phyloP scores from a whole-genome alignment of 2,113 vertebrate genomes.

The Sinocyclocheilus anshuiensis region DNA sequence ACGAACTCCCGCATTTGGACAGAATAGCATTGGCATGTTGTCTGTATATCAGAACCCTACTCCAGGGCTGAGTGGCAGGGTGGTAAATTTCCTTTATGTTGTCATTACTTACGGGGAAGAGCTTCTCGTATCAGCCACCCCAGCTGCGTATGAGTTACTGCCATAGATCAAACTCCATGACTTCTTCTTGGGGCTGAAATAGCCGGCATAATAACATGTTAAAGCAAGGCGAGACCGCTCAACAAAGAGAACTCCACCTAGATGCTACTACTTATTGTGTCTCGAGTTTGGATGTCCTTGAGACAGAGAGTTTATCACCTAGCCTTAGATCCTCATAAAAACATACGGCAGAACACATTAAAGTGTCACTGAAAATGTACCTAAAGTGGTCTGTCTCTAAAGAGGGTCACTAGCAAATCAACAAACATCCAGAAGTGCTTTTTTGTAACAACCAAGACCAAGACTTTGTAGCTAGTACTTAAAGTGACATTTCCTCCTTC shows the following conservation, averaged over 20 bases:
- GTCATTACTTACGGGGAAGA: constrained; percentile 71
- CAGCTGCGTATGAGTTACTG: constrained; percentile 64
- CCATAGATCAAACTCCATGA: constrained; percentile 51
- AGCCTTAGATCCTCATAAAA: constrained; percentile 39
- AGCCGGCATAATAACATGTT: constrained; percentile 57
- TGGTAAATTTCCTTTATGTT: constrained; percentile 74
- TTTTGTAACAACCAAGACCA: background rate
- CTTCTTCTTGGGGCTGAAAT: constrained; percentile 50
- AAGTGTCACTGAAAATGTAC: constrained; percentile 32
- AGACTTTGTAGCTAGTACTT: background rate
- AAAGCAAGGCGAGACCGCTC: constrained; percentile 46
- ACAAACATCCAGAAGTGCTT: constrained; percentile 1
- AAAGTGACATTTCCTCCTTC: background rate
- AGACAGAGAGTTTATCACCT: constrained; percentile 59
- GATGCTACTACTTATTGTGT: constrained; percentile 63
- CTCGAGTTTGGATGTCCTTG: constrained; percentile 59
- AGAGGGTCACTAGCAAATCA: constrained; percentile 28
- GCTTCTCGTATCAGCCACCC: constrained; percentile 43
- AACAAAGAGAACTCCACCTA: constrained; percentile 55
- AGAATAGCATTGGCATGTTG: constrained; percentile 38
- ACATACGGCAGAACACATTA: constrained; percentile 46
- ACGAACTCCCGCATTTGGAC: constrained; percentile 61
- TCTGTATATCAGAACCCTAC: constrained; percentile 48
- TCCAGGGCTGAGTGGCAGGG: constrained; percentile 58
- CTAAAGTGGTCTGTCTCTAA: constrained; percentile 26